Evolutionary conservation across 2,113 vertebrate genomes (phyloP).

Genomic region (Serinus canaria): DNA sequence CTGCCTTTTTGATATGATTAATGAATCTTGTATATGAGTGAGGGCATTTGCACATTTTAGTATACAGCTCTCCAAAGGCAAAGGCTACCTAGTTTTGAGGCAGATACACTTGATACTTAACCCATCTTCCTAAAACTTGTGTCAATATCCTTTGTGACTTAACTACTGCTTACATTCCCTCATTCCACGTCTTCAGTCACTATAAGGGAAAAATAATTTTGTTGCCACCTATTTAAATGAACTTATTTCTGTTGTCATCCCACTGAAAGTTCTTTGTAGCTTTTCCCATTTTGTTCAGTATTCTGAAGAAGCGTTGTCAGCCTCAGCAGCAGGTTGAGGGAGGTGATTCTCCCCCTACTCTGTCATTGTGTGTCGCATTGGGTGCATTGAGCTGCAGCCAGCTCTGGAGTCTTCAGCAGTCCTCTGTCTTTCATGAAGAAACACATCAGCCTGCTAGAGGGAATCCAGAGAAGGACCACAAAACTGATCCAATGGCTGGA

Average conservation of each 20-base stretch:
- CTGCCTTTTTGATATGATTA: background rate
- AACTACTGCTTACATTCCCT: background rate
- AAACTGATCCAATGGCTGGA: fast-evolving
- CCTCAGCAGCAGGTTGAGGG: background rate
- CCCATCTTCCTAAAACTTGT: background rate
- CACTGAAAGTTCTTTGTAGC: background rate
- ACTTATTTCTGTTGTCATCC: background rate
- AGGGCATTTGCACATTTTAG: background rate
- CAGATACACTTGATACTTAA: background rate
- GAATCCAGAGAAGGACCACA: background rate
- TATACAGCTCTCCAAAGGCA: background rate
- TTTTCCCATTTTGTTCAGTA: background rate
- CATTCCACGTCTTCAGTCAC: background rate
- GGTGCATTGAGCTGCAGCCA: too few relatives aligned
- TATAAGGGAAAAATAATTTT: background rate
- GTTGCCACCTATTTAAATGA: background rate
- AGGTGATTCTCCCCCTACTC: background rate
- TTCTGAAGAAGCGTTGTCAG: background rate
- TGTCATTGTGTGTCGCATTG: background rate
- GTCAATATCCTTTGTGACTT: background rate
- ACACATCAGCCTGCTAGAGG: background rate
- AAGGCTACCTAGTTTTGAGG: background rate
- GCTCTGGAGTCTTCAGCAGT: background rate
- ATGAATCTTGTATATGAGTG: background rate
- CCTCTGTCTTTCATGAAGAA: background rate